These are phyloP conservation scores for Stenolophus ochropezus DNA, from an alignment of 2,888 invertebrate genomes.

Conservation along the genomic window DNA sequence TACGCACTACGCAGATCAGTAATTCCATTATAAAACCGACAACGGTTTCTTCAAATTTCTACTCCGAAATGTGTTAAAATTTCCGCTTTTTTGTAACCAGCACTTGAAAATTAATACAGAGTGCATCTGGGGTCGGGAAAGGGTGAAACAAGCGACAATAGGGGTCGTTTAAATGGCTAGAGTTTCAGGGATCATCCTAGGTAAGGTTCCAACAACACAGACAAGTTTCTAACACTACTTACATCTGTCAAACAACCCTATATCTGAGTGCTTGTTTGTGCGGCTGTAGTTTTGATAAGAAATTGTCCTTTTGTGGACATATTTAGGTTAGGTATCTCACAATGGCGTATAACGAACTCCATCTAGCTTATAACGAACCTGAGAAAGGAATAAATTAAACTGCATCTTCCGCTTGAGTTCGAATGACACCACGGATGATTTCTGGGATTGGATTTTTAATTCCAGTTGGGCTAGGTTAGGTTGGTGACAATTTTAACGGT, in stretches of 20 bases:
- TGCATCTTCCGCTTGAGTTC: slow-evolving; percentile 26
- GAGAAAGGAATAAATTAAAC: slow-evolving; percentile 54
- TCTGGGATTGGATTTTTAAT: slow-evolving; percentile 32
- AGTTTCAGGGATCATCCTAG: slow-evolving; percentile 68
- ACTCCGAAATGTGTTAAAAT: slow-evolving; percentile 6
- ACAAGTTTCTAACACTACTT: background rate
- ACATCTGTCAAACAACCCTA: background rate
- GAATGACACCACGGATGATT: slow-evolving; percentile 16
- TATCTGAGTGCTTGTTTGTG: slow-evolving; percentile 53
- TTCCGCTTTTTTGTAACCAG: slow-evolving; percentile 24
- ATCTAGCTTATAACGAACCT: slow-evolving; percentile 57
- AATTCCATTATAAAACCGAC: slow-evolving; percentile 7
- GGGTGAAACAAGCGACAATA: slow-evolving; percentile 67
- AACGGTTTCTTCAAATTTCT: slow-evolving; percentile 14
- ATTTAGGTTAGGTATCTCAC: slow-evolving; percentile 71
- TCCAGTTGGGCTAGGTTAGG: background rate
- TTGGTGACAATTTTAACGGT: slow-evolving; percentile 41
- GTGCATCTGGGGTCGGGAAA: slow-evolving; percentile 47
- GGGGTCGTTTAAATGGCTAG: slow-evolving; percentile 69
- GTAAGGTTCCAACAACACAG: slow-evolving; percentile 46
- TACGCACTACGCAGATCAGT: background rate
- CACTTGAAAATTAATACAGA: slow-evolving; percentile 43
- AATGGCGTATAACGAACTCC: slow-evolving; percentile 71
- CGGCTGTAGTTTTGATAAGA: slow-evolving; percentile 70
- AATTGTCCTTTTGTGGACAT: slow-evolving; percentile 71